Percentiles rank a stretch among this genome's conserved stretches.
Evolutionary conservation across 2,888 invertebrate species (phyloP).

Genomic region (Heliconius aoede): DNA sequence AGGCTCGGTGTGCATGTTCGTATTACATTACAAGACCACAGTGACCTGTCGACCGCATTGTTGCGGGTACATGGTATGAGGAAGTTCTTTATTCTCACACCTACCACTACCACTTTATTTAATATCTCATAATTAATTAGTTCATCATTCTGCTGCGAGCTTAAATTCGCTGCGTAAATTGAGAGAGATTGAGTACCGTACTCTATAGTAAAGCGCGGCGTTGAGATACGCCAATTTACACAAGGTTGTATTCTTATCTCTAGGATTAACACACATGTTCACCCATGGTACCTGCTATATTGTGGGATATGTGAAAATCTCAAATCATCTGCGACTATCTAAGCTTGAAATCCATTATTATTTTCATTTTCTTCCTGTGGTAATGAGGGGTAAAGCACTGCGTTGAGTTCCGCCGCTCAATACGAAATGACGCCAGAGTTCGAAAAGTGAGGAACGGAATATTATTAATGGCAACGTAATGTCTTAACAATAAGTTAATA

Average conservation of each 20-base stretch:
- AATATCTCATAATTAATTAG: background rate
- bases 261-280: no score
- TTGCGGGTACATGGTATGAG: constrained; percentile 19
- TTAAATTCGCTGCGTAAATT: no score
- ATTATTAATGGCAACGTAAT: background rate
- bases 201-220: no score
- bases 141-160: background rate
- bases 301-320: no score
- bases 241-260: no score
- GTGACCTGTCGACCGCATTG: constrained; percentile 26
- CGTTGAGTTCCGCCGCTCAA: background rate
- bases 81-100: constrained; percentile 22
- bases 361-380: no score
- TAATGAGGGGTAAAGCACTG: no score
- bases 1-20: background rate
- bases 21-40: constrained; percentile 9
- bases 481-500: background rate
- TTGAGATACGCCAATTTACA: no score
- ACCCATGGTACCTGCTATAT: no score
- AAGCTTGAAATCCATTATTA: no score
- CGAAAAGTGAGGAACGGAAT: background rate
- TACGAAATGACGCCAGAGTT: background rate
- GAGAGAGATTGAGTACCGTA: no score
- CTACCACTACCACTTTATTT: background rate
- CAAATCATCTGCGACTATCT: no score